These are phyloP conservation scores for Zoroaster sp. DNA, from an alignment of 53 echinoderm and acorn worm species.

Conservation along the genomic window DNA sequence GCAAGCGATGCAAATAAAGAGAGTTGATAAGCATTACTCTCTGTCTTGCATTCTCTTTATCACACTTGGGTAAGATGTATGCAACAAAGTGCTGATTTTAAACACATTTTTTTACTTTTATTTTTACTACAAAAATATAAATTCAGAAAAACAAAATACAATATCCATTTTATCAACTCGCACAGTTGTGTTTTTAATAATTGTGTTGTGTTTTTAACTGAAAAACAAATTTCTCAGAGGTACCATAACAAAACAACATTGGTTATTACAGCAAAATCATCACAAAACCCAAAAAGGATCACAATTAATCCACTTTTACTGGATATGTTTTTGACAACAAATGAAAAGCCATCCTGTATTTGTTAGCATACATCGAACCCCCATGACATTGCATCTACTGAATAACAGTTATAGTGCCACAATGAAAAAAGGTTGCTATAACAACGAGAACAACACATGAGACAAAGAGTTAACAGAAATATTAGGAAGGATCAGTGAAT, in stretches of 20 bases:
- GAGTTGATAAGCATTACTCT: neutral
- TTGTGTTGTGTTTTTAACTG: too few relatives aligned
- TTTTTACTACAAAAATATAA: neutral
- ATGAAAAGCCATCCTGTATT: neutral
- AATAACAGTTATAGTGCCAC: constrained; percentile 39
- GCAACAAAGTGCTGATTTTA: too few relatives aligned
- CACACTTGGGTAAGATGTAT: constrained; percentile 4
- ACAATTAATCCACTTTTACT: neutral
- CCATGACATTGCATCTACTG: constrained; percentile 48
- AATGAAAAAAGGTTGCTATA: neutral
- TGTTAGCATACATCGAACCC: constrained; percentile 23
- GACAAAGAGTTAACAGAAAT: neutral
- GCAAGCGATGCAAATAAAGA: neutral
- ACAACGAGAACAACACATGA: neutral
- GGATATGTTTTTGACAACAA: neutral
- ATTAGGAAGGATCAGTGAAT: neutral
- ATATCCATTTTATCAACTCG: too few relatives aligned
- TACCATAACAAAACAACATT: neutral
- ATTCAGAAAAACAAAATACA: too few relatives aligned
- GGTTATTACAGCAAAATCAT: neutral
- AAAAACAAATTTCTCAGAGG: neutral
- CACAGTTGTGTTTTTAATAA: too few relatives aligned
- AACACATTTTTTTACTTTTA: too few relatives aligned
- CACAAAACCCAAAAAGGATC: neutral
- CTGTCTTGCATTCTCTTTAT: neutral